Base-by-base conservation (phyloP, 2,113 vertebrate species). In the Solenodon paradoxus region DNA sequence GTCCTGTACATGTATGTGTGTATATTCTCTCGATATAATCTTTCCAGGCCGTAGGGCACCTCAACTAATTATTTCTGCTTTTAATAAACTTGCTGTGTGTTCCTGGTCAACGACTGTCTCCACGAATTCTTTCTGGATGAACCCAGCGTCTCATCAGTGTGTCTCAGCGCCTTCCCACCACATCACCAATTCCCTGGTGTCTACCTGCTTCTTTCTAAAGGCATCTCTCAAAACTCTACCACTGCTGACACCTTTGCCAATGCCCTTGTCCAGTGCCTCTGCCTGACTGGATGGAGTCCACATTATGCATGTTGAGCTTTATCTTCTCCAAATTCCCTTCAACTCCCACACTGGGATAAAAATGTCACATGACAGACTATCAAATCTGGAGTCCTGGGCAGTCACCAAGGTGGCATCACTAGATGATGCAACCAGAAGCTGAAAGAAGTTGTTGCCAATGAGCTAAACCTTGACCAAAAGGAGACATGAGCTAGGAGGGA, bases 271-370 rank as follows among this genome's bases (percentile, higher is more conserved):
- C 47, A 7, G 35, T 1, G 3, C 17, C 63, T 5, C 16, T 13
- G 26, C 26, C n/a, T 22, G 32, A 49, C 1, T 3, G 1, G 22
- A 28, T 3, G 1, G 22, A 28, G 24, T 28, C 22, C 75, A 57
- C 7, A 1, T 32, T 13, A 0, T 3, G 2, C 2, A 0, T 2
- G 20, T 1, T 13, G 26, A 72, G 28, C 42, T 3, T 4, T 8
- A 2, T 45, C n/a, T 30, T 53, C 40, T 35, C 55, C 26, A 59
- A 63, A 13, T 42, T 35, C 24, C 49, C 28, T 64, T 30, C 26
- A 12, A 10, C 30, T 51, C 69, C 35, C 7, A 30, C 3, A 0
- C 17, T 4, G 38, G 30, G 22, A 24, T 59, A 32, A 71, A n/a
- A 79, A 19, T 4, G 6, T 26, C 49, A 10, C 9, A 40, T 40